Evolutionary conservation across 2,888 invertebrate species (phyloP).

Genomic region (Platyscelio sp.): DNA sequence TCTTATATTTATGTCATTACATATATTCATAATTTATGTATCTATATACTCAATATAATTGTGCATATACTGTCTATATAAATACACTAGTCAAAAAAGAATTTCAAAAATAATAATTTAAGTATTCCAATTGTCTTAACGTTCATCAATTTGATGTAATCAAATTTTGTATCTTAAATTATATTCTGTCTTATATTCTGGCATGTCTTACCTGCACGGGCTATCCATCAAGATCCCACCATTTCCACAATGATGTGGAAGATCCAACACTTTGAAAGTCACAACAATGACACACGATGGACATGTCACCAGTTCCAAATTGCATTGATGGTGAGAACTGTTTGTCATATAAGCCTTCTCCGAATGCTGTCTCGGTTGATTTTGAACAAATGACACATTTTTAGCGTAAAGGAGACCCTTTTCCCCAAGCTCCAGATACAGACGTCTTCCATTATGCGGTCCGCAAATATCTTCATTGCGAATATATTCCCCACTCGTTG

Average conservation of each 20-base stretch:
- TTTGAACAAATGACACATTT: conserved; percentile 80
- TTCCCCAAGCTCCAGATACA: conserved; percentile 84
- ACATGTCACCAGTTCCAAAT: conserved; percentile 90
- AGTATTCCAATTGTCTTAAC: neutral
- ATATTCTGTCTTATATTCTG: no score
- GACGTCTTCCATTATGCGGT: conserved; percentile 81
- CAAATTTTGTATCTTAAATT: neutral
- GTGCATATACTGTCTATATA: no score
- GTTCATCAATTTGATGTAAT: no score
- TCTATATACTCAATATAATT: no score
- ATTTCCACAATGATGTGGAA: conserved; percentile 84
- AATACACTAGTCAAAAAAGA: no score
- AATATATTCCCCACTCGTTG: conserved; percentile 75
- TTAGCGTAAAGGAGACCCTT: conserved; percentile 83
- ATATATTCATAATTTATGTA: no score
- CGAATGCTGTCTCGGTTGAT: conserved; percentile 74
- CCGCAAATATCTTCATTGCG: conserved; percentile 84
- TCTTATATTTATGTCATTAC: no score
- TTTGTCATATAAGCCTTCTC: conserved; percentile 78
- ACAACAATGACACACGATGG: conserved; percentile 89
- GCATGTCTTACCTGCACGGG: conserved; percentile 83
- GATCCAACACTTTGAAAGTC: conserved; percentile 85
- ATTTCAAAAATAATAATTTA: no score
- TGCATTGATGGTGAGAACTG: conserved; percentile 86
- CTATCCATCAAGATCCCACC: conserved; percentile 81